Percentiles rank a stretch among this genome's conserved stretches.
Evolutionary conservation across 2,888 invertebrate species (phyloP).

Genomic region (Drosophila ustulata): DNA sequence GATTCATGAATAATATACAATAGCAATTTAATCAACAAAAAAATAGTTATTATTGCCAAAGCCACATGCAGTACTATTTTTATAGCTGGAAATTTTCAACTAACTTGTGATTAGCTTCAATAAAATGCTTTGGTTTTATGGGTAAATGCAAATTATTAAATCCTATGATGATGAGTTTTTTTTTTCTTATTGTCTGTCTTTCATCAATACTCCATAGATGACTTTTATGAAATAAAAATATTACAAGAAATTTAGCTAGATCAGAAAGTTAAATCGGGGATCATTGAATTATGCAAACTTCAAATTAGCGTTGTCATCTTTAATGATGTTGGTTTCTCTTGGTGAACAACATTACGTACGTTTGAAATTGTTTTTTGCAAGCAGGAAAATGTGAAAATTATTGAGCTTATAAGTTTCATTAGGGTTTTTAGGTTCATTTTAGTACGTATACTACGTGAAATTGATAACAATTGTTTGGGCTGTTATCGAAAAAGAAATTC

Average conservation of each 20-base stretch:
- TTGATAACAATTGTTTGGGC: neutral
- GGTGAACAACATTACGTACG: neutral
- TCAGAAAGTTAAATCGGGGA: too few species aligned
- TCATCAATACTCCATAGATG: too few species aligned
- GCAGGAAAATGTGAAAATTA: neutral
- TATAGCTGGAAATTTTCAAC: too few species aligned
- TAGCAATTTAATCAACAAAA: neutral
- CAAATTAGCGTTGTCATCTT: neutral
- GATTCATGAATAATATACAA: neutral
- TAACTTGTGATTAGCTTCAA: too few species aligned
- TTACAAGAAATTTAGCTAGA: too few species aligned
- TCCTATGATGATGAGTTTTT: too few species aligned
- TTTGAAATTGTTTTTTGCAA: neutral
- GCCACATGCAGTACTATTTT: too few species aligned
- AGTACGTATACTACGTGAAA: neutral
- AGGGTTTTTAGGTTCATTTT: neutral
- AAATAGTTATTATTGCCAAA: too few species aligned
- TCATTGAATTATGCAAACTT: neutral
- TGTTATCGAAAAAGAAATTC: neutral
- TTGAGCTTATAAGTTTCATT: neutral
- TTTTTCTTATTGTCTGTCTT: too few species aligned
- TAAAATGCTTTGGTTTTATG: too few species aligned
- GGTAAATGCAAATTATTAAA: too few species aligned
- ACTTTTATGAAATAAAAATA: too few species aligned
- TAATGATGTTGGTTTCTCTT: neutral